Evolutionary conservation across 2,888 invertebrate species (phyloP).

Genomic region (Nezara viridula): DNA sequence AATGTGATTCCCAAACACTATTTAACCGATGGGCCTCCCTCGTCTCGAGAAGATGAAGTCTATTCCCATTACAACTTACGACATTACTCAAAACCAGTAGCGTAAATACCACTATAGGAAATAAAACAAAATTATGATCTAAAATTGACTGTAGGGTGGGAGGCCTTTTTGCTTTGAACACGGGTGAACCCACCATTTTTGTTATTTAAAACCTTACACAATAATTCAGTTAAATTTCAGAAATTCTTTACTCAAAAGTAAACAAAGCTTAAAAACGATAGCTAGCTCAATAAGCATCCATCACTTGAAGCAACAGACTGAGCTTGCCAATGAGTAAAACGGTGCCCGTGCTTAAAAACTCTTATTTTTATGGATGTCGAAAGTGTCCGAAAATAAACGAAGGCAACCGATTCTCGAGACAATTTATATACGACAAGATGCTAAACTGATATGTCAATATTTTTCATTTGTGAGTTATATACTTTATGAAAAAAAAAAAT

Average conservation of each 20-base stretch:
- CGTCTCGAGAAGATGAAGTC: neutral
- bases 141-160: neutral
- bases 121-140: constrained; percentile 13
- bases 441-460: too few species aligned
- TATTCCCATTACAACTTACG: constrained; percentile 9
- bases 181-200: neutral
- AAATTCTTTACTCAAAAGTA: neutral
- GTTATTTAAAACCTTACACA: neutral
- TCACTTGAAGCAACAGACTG: too few species aligned
- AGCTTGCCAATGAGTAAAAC: too few species aligned
- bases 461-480: too few species aligned
- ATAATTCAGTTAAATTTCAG: neutral
- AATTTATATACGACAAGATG: too few species aligned
- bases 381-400: too few species aligned
- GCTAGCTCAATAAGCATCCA: too few species aligned
- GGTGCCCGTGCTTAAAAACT: too few species aligned
- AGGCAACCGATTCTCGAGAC: too few species aligned
- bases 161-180: neutral
- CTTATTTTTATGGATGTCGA: too few species aligned
- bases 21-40: neutral
- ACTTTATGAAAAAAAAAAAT: too few species aligned
- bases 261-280: too few species aligned
- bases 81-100: constrained; percentile 14
- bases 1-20: constrained; percentile 66
- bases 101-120: neutral